Evolutionary conservation across 2,797 vertebrate species (phyloP), one percentile per base, ranked within the genome.

Genomic region (Bovichtus diacanthus): DNA sequence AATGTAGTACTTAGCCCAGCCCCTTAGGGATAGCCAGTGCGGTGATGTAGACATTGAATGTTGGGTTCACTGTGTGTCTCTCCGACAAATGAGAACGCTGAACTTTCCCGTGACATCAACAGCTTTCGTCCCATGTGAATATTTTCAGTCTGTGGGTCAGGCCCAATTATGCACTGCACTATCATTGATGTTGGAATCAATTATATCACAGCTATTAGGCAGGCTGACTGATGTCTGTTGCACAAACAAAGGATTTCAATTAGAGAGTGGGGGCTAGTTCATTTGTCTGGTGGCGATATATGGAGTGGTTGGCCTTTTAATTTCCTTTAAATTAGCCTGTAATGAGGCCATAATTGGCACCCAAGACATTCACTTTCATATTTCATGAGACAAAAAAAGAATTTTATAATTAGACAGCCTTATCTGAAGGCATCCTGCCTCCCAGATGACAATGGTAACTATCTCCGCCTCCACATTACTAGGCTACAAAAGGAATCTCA

Each of bases 191-290:
- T 82, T 87, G 75, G 87, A 93, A 93, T 94, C 92, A 92, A 93
- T 94, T 93, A 93, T 92, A 93, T 93, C 88, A 92, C 86, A 87
- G 92, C 90, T 88, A 91, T 93, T 92, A 93, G 91, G 79, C 83
- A 69, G 82, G 55, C 83, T 92, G 93, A 93, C 90, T 92, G 93
- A 93, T 94, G 94, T 92, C 89, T 92, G 92, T 90, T 86, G 87
- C 88, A 92, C 87, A 93, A 94, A 94, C 93, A 92, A 92, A 93
- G 90, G 87, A 90, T 93, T 93, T 93, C 90, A 91, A 92, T 94
- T 93, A 93, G 90, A 83, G 87, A 63, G 76, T 21, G 75, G 85
- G 92, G 90, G 87, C 81, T 79, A 88, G 87, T 92, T 93, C 84
- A 88, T 92, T 90, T 89, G 86, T 93, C 91, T 92, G 88, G 84